phyloP scores from a whole-genome alignment of 2,113 vertebrate genomes.

The Neoarius graeffei region DNA sequence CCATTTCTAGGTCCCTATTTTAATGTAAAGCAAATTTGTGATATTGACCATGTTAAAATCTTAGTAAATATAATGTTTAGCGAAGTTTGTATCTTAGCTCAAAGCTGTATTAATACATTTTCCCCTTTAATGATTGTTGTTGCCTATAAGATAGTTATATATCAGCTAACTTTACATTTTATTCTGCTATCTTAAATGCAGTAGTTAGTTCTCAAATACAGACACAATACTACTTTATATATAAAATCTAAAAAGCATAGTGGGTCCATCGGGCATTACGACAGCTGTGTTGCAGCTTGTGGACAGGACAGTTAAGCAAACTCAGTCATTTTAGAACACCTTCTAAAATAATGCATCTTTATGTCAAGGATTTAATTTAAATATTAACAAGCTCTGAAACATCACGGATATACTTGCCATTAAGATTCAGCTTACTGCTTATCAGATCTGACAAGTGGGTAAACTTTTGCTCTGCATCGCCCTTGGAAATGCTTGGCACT shows the following conservation, averaged over 20 bases:
- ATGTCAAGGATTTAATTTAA: background rate
- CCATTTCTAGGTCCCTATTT: background rate
- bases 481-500: background rate
- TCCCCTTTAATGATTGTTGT: background rate
- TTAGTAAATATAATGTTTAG: background rate
- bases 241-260: background rate
- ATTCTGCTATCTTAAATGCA: background rate
- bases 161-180: background rate
- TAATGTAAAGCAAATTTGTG: background rate
- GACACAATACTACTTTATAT: background rate
- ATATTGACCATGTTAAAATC: background rate
- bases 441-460: conserved; percentile 22
- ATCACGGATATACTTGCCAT: conserved; percentile 2
- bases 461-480: conserved; percentile 7
- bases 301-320: background rate
- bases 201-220: background rate
- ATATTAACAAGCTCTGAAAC: conserved; percentile 35
- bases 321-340: background rate
- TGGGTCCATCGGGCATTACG: background rate
- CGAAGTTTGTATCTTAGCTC: background rate
- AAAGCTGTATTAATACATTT: background rate
- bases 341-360: background rate
- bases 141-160: background rate
- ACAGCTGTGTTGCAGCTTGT: background rate
- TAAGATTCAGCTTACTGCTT: background rate